Evolutionary conservation across 35 echinoderm and acorn worm species (phyloP).

Genomic region (Apostichopus californicus): DNA sequence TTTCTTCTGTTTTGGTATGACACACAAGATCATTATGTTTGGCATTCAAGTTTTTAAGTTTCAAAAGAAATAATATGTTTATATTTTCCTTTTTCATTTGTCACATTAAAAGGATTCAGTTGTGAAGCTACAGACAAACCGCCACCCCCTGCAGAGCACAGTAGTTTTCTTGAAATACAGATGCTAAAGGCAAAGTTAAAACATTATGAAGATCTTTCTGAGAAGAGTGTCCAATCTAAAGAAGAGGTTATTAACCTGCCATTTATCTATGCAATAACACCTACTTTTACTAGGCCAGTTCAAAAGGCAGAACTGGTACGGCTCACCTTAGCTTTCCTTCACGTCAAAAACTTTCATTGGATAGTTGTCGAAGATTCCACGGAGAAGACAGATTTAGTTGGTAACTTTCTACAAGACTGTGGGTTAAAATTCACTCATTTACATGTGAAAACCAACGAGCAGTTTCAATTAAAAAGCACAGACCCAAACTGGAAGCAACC

Average conservation of each 20-base stretch:
- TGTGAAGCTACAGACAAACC: not conserved
- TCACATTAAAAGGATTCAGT: not conserved
- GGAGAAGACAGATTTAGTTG: slow-evolving; percentile 69
- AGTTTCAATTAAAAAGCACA: slow-evolving; percentile 71
- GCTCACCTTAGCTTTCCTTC: slow-evolving; percentile 71
- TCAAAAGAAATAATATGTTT: too few species aligned
- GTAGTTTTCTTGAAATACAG: not conserved
- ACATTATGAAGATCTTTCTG: not conserved
- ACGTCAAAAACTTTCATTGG: slow-evolving; percentile 90
- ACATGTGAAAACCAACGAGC: slow-evolving; percentile 70
- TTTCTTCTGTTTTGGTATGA: too few species aligned
- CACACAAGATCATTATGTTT: too few species aligned
- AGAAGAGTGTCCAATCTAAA: not conserved
- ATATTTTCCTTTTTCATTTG: too few species aligned
- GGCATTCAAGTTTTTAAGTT: too few species aligned
- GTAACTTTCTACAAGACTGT: slow-evolving; percentile 72
- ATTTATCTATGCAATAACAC: slow-evolving; percentile 87
- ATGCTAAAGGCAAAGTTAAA: not conserved
- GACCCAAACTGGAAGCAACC: slow-evolving; percentile 89
- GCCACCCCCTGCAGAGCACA: not conserved
- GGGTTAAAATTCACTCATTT: slow-evolving; percentile 87
- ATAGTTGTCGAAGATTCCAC: slow-evolving; percentile 86
- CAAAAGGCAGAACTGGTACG: slow-evolving; percentile 95
- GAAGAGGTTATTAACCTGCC: slow-evolving; percentile 2
- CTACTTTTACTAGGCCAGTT: slow-evolving; percentile 91